phyloP scores from a whole-genome alignment of 2,113 vertebrate genomes.

The Ciconia boyciana region DNA sequence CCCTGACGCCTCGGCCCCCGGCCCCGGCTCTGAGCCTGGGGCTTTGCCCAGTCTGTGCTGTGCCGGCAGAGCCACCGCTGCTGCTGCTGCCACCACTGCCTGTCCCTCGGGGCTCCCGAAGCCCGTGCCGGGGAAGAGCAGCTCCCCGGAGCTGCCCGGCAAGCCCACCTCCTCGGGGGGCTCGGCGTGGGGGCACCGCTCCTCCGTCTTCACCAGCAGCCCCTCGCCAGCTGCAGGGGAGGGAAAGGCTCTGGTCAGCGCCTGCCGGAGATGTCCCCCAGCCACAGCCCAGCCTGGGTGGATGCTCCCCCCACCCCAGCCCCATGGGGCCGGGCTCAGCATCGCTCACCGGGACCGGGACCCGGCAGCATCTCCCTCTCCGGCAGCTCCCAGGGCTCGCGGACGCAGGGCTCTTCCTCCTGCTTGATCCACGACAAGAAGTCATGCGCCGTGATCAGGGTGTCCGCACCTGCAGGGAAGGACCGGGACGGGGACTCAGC shows the following conservation, averaged over 20 bases:
- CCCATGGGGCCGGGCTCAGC: rapidly evolving
- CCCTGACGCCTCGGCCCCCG: neutral
- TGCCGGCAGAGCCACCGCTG: neutral
- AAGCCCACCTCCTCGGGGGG: constrained; percentile 22
- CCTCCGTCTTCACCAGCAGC: constrained; percentile 58
- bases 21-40: neutral
- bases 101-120: constrained; percentile 1
- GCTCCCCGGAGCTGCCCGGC: constrained; percentile 9
- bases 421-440: constrained; percentile 69
- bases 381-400: constrained; percentile 33
- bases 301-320: neutral
- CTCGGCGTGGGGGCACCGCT: constrained; percentile 19
- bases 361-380: constrained; percentile 34
- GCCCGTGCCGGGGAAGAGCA: neutral
- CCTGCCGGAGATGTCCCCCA: rapidly evolving
- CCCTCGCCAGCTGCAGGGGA: constrained; percentile 19
- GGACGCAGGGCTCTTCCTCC: constrained; percentile 47
- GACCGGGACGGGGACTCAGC: neutral
- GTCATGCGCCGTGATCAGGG: constrained; percentile 41
- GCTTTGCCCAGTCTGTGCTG: constrained; percentile 51
- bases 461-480: neutral
- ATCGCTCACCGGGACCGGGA: constrained; percentile 19
- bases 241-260: neutral
- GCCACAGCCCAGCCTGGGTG: neutral
- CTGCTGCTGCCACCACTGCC: neutral